Evolutionary conservation across 2,113 vertebrate species (phyloP).

Genomic region (Apeltes quadracus): DNA sequence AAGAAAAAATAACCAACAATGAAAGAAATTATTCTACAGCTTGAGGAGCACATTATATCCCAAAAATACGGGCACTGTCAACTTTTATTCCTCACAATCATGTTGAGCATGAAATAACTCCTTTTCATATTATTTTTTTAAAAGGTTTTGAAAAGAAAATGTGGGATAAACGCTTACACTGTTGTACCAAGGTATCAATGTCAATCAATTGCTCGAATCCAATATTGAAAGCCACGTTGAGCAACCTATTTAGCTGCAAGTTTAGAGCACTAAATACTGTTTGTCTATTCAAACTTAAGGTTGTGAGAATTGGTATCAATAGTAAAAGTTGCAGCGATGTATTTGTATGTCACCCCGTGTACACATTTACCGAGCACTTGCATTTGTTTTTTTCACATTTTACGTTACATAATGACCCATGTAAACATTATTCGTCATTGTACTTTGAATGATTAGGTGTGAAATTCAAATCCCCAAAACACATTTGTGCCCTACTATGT

Average conservation of each 20-base stretch:
- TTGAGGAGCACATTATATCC: slow-evolving; percentile 73
- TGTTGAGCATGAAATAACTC: slow-evolving; percentile 59
- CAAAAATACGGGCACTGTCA: slow-evolving; percentile 53
- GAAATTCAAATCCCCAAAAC: slow-evolving; percentile 16
- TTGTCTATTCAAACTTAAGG: slow-evolving; percentile 3
- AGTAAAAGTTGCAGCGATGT: not conserved
- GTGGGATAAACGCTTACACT: slow-evolving; percentile 21
- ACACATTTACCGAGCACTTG: not conserved
- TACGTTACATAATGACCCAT: not conserved
- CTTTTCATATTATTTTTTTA: slow-evolving; percentile 32
- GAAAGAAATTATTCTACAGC: slow-evolving; percentile 61
- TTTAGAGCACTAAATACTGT: slow-evolving; percentile 30
- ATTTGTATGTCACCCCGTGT: not conserved
- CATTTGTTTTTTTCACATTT: slow-evolving; percentile 2
- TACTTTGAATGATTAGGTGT: not conserved
- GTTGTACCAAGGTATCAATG: slow-evolving; percentile 12
- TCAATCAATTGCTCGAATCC: slow-evolving; percentile 22
- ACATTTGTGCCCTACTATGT: not conserved
- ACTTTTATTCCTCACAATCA: slow-evolving; percentile 47
- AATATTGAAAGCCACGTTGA: slow-evolving; percentile 10
- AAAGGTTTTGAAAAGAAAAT: slow-evolving; percentile 37
- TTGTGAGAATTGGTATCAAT: not conserved
- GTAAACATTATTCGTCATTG: slow-evolving; percentile 4
- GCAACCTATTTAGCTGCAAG: slow-evolving; percentile 21
- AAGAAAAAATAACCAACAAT: slow-evolving; percentile 35